Percentiles rank a stretch among this genome's conserved stretches.
Evolutionary conservation across 1,140 invertebrate genomes (phyloP).

Genomic region (Zophobas atratus): DNA sequence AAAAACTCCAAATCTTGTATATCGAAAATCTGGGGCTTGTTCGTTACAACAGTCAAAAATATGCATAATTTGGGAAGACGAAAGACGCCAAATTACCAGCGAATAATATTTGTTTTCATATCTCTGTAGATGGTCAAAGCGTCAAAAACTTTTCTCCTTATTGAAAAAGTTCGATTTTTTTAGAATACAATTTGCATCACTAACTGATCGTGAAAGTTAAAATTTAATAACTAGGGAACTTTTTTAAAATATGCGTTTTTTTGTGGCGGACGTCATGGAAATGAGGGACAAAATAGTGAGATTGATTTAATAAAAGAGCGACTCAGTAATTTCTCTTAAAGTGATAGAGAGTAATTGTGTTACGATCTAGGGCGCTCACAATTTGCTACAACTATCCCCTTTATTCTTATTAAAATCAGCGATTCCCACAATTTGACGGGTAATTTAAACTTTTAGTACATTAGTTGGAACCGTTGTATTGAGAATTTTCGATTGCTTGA

Average conservation of each 20-base stretch:
- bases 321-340: slow-evolving; percentile 31
- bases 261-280: slow-evolving; percentile 41
- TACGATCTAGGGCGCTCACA: slow-evolving; percentile 2
- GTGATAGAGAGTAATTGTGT: slow-evolving; percentile 28
- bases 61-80: neutral
- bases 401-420: slow-evolving; percentile 9
- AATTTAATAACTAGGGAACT: slow-evolving; percentile 42
- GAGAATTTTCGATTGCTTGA: slow-evolving; percentile 11
- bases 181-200: slow-evolving; percentile 40
- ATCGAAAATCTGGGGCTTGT: neutral
- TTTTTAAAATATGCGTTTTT: slow-evolving; percentile 42
- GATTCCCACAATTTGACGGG: neutral
- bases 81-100: slow-evolving; percentile 15
- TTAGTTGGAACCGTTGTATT: no score
- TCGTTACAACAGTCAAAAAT: neutral
- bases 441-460: slow-evolving; percentile 3
- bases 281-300: slow-evolving; percentile 40
- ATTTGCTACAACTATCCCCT: slow-evolving; percentile 28
- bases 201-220: slow-evolving; percentile 43
- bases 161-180: slow-evolving; percentile 43
- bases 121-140: neutral
- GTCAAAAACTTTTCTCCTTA: slow-evolving; percentile 25
- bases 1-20: neutral
- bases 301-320: slow-evolving; percentile 41
- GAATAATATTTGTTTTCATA: slow-evolving; percentile 36